Evolutionary conservation across 2,113 vertebrate genomes (phyloP).

Genomic region (Symphodus melops): DNA sequence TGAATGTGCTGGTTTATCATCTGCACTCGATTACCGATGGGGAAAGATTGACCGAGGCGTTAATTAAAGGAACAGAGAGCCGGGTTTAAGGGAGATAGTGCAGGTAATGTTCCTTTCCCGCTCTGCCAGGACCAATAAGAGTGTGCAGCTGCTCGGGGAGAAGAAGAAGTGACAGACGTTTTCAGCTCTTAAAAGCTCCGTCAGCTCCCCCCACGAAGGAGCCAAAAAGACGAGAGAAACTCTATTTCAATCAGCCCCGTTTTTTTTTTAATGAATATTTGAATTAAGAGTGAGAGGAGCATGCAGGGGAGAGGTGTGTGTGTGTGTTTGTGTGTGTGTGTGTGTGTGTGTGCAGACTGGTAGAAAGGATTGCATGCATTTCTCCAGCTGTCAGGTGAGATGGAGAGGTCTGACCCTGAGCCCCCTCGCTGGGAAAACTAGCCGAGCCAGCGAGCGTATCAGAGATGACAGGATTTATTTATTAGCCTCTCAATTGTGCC

Average conservation of each 20-base stretch:
- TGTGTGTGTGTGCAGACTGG: conserved; percentile 5
- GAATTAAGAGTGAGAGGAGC: conserved; percentile 39
- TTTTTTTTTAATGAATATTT: conserved; percentile 67
- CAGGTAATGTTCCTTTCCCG: conserved; percentile 45
- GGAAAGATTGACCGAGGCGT: conserved; percentile 21
- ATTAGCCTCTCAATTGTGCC: conserved; percentile 18
- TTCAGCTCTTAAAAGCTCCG: conserved; percentile 52
- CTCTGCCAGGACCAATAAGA: conserved; percentile 58
- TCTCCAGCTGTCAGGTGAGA: conserved; percentile 48
- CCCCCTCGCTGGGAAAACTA: conserved; percentile 21
- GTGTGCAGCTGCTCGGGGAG: conserved; percentile 17
- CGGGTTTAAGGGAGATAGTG: neutral
- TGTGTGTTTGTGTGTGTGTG: conserved; percentile 7
- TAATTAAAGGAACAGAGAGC: conserved; percentile 49
- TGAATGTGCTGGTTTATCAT: neutral
- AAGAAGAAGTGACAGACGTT: conserved; percentile 49
- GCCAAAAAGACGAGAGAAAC: conserved; percentile 45
- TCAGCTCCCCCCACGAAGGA: conserved; percentile 31
- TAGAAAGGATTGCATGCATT: conserved; percentile 13
- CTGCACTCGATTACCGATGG: neutral
- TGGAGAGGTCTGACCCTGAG: conserved; percentile 25
- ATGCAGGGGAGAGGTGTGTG: neutral
- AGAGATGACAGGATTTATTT: conserved; percentile 33
- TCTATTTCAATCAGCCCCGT: conserved; percentile 65
- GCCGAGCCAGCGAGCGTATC: conserved; percentile 9